phyloP scores from a whole-genome alignment of 2,113 vertebrate genomes.

The Nibea albiflora region DNA sequence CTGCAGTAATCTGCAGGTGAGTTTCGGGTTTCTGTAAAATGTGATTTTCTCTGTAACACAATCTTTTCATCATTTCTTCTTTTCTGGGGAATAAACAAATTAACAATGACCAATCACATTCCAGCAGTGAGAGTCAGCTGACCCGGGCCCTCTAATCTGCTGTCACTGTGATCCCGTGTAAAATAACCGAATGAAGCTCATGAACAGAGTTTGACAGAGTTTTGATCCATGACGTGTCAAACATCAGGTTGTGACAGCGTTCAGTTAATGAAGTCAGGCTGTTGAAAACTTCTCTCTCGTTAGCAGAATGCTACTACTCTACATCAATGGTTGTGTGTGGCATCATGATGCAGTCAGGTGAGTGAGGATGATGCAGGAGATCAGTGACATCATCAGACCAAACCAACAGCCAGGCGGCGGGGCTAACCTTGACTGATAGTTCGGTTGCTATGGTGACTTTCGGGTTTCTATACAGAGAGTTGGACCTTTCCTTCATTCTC shows the following conservation, averaged over 20 bases:
- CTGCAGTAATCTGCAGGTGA: conserved; percentile 4
- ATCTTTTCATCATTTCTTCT: conserved; percentile 23
- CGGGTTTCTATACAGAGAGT: conserved; percentile 35
- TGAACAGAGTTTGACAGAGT: no score
- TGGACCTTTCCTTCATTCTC: conserved; percentile 18
- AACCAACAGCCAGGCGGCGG: not conserved
- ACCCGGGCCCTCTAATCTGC: not conserved
- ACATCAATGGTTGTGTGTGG: no score
- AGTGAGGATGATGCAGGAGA: not conserved
- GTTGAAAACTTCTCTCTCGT: no score
- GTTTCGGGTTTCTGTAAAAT: conserved; percentile 43
- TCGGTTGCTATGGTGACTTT: conserved; percentile 51
- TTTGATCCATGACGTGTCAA: no score
- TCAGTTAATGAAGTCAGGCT: no score
- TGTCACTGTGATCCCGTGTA: not conserved
- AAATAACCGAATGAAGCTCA: no score
- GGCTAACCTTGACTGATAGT: conserved; percentile 36
- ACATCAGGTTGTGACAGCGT: no score
- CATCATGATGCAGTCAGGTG: not conserved
- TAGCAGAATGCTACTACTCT: no score
- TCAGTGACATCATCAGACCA: conserved; percentile 10
- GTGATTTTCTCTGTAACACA: not conserved
- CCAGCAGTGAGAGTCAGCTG: conserved; percentile 24
- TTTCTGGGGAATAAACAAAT: not conserved
- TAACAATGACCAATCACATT: conserved; percentile 17